phyloP scores from a whole-genome alignment of 2,888 invertebrate species.

The Meliscaeva auricollis region DNA sequence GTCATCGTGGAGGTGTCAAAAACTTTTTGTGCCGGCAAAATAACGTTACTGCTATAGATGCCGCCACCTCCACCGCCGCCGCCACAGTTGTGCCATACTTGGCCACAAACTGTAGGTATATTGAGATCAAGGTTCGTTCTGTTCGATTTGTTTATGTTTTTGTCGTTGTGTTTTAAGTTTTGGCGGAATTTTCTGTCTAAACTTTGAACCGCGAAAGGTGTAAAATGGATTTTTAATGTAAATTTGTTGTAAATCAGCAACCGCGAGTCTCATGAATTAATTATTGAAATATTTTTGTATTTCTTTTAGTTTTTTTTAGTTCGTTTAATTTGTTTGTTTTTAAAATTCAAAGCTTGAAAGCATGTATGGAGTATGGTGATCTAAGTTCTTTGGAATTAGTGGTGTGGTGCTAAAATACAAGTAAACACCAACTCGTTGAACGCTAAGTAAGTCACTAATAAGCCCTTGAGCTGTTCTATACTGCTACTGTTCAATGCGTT shows the following conservation, averaged over 20 bases:
- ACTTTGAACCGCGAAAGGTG: conserved; percentile 19
- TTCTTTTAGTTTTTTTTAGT: background rate
- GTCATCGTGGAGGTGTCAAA: conserved; percentile 32
- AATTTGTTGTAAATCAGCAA: conserved; percentile 37
- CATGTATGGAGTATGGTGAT: conserved; percentile 16
- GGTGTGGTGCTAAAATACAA: conserved; percentile 28
- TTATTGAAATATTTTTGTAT: background rate
- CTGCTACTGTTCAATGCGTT: conserved; percentile 11
- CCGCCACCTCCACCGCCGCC: background rate
- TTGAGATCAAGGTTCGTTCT: conserved; percentile 69
- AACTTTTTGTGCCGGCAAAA: conserved; percentile 35
- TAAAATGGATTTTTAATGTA: conserved; percentile 53
- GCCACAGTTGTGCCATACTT: conserved; percentile 15
- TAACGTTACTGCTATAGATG: background rate
- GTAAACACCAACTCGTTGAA: conserved; percentile 1
- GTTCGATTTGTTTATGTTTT: conserved; percentile 52
- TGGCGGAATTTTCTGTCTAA: conserved; percentile 25
- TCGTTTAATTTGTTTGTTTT: background rate
- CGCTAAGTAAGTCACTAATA: conserved; percentile 41
- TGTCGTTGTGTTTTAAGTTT: conserved; percentile 19
- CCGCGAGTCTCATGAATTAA: conserved; percentile 36
- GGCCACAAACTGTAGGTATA: conserved; percentile 23
- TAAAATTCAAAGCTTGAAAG: background rate
- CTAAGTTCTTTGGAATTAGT: conserved; percentile 40
- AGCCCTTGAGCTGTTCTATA: conserved; percentile 7